Conservation (phyloP, 2,797 vertebrate genomes). For the Chelon auratus region DNA sequence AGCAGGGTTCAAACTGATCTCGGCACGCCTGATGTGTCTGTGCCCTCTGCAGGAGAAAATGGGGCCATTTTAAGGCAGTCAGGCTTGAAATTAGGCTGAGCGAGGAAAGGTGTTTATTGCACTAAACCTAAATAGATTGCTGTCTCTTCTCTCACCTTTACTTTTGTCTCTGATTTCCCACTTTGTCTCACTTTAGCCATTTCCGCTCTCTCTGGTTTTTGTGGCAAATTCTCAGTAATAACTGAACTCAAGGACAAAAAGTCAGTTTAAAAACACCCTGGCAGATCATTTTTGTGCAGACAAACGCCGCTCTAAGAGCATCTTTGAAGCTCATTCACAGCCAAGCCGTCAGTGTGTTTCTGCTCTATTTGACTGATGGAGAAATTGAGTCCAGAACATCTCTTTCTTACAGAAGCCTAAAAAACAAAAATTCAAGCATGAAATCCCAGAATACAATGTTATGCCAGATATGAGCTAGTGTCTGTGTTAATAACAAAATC, state of each 20-base stretch:
- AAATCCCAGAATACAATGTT: neutral
- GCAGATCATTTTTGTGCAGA: constrained; percentile 27
- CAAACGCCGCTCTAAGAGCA: constrained; percentile 29
- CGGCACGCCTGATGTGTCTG: constrained; percentile 61
- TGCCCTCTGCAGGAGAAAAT: constrained; percentile 52
- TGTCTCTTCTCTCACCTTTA: constrained; percentile 43
- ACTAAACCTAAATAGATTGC: constrained; percentile 64
- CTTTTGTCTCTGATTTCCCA: constrained; percentile 18
- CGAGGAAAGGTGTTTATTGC: constrained; percentile 71
- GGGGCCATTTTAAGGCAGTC: constrained; percentile 70
- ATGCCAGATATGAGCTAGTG: neutral
- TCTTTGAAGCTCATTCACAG: constrained; percentile 29
- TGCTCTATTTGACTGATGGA: constrained; percentile 39
- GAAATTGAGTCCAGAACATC: constrained; percentile 17
- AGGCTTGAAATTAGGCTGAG: constrained; percentile 78
- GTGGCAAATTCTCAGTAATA: constrained; percentile 19
- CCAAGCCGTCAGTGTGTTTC: constrained; percentile 30
- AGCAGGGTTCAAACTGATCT: constrained; percentile 56
- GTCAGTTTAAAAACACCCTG: constrained; percentile 30
- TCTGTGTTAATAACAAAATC: neutral
- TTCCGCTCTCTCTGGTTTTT: constrained; percentile 9
- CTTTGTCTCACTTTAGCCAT: constrained; percentile 28
- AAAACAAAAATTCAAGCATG: neutral
- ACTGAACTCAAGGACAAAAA: constrained; percentile 35
- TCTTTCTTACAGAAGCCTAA: constrained; percentile 6